Percentiles rank a stretch among this genome's conserved stretches.
These are phyloP conservation scores for Platysternon megacephalum DNA, from an alignment of 2,113 vertebrate genomes.

Conservation along the genomic window DNA sequence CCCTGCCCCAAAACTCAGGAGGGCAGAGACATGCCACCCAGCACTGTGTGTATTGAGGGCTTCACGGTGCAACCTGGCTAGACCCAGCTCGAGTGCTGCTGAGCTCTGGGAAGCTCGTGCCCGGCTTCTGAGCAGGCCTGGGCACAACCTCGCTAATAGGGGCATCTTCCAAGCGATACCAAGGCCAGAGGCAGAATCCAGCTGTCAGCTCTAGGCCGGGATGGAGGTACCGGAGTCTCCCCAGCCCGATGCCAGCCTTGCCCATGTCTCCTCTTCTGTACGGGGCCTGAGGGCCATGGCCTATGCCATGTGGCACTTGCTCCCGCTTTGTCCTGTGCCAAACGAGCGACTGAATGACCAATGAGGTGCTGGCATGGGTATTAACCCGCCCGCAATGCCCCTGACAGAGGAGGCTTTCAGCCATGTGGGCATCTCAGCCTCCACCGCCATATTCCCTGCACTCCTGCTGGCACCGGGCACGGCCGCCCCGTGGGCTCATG, in stretches of 20 bases:
- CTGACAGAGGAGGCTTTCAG: background rate
- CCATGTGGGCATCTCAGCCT: background rate
- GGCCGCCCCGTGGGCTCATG: background rate
- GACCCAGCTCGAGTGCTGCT: background rate
- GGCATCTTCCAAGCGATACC: no score
- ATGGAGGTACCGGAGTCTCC: background rate
- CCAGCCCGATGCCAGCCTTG: background rate
- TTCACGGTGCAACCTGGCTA: no score
- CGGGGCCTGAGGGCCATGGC: background rate
- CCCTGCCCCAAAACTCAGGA: no score
- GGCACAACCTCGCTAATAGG: no score
- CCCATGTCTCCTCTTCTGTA: background rate
- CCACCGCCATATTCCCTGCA: no score
- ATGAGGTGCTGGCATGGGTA: background rate
- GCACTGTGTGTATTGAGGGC: no score
- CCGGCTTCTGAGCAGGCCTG: background rate
- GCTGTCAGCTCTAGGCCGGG: background rate
- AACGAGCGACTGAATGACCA: background rate
- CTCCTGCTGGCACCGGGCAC: background rate
- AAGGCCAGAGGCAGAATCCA: background rate
- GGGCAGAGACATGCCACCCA: no score
- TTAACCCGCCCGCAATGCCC: fast-evolving
- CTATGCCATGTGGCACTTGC: background rate
- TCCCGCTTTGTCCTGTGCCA: constrained; percentile 6
- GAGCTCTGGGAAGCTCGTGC: background rate